These are phyloP conservation scores for Podotricha telesiphe DNA, from an alignment of 2,888 invertebrate species.

Conservation along the genomic window DNA sequence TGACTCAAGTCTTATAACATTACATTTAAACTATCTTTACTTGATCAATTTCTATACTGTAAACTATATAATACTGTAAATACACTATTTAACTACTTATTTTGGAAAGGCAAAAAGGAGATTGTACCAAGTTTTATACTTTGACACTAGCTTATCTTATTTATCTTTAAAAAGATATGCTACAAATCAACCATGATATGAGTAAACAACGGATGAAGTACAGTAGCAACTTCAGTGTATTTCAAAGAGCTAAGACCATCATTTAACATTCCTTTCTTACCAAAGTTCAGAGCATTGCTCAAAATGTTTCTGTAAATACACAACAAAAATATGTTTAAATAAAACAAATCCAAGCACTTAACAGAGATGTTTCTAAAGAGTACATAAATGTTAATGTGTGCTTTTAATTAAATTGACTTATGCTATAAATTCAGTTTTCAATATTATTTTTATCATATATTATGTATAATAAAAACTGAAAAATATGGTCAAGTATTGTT, in stretches of 20 bases:
- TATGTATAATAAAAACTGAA: too few species aligned
- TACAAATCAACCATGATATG: slow-evolving; percentile 84
- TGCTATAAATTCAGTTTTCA: too few species aligned
- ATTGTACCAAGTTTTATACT: slow-evolving; percentile 5
- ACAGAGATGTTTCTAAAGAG: too few species aligned
- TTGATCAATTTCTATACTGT: neutral
- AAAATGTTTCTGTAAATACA: slow-evolving; percentile 74
- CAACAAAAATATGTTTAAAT: slow-evolving; percentile 13
- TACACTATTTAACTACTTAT: slow-evolving; percentile 1
- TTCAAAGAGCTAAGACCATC: slow-evolving; percentile 86
- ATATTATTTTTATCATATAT: too few species aligned
- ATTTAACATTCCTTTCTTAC: slow-evolving; percentile 74
- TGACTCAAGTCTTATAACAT: neutral
- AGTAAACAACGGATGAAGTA: slow-evolving; percentile 84
- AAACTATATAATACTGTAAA: slow-evolving; percentile 5
- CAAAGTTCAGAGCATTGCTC: slow-evolving; percentile 69
- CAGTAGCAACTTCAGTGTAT: slow-evolving; percentile 81
- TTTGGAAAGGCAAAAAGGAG: slow-evolving; percentile 1
- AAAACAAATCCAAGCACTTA: neutral
- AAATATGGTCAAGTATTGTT: too few species aligned
- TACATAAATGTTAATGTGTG: neutral
- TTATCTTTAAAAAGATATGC: slow-evolving; percentile 43
- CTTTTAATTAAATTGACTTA: neutral
- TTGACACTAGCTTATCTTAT: slow-evolving; percentile 8
- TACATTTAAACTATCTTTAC: neutral